Evolutionary conservation across 2,888 invertebrate species (phyloP), one percentile per base, ranked within the genome.

Genomic region (Lepidonotus clava): DNA sequence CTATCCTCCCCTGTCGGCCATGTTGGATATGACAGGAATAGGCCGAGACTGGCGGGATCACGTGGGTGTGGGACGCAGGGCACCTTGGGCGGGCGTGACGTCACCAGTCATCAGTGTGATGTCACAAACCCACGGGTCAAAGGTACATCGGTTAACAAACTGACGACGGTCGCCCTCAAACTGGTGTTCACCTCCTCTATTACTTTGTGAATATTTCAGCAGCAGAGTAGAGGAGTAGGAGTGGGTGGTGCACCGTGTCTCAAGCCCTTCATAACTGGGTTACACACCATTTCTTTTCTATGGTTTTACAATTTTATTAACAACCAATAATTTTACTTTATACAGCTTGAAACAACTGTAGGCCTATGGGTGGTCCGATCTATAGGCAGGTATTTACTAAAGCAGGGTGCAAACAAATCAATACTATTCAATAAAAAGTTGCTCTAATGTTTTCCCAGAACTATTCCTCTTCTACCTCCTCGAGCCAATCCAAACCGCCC

Each of bases 11-110:
- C 6, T 0, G 24, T 28, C 80, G 80, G 51, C 80, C 41, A 34
- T 51, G 28, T 40, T 40, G 36, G 38, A 40, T 40, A 76, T 80
- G 80, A 80, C 80, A 34, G 46, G 46, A 80, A 80, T 80, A 46
- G 46, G 51, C 46, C 46, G n/a, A 18, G 80, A 80, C 80, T n/a
- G 8, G 18, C 28, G 21, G 6, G 46, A 32, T 46, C 71, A 51
- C 28, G 80, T 18, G n/a, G 14, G 46, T 14, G 46, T 28, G 46
- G 1, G 38, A 28, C 46, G 46, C 66, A 46, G 28, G 28, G 14
- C 41, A 80, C 28, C 24, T 24, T 6, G 5, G 80, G n/a, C 6
- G 2, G 6, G 1, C 46, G 80, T 80, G 80, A 80, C 80, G 80
- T 80, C 80, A 80, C 51, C 41, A 46, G 14, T 14, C 46, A 80